phyloP scores from a whole-genome alignment of 1,140 invertebrate genomes.

The Nymphalis io region DNA sequence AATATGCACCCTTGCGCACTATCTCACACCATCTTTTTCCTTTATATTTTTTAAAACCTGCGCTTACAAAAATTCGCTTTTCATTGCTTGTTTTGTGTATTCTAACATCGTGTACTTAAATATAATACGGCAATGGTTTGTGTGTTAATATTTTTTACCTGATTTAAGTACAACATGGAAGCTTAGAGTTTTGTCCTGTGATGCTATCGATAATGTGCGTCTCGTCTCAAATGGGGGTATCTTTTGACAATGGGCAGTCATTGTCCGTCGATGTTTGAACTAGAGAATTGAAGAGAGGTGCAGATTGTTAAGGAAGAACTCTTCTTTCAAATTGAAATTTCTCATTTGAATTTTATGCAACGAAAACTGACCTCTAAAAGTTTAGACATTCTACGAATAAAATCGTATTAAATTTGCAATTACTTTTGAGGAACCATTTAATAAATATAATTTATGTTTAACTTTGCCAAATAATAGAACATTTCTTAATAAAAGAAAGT shows the following conservation, averaged over 20 bases:
- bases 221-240: conserved; percentile 35
- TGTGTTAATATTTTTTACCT: neutral
- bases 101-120: neutral
- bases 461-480: too few species aligned
- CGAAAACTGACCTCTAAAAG: too few species aligned
- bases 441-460: too few species aligned
- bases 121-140: neutral
- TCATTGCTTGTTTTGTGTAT: conserved; percentile 10
- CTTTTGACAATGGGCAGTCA: conserved; percentile 31
- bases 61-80: neutral
- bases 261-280: conserved; percentile 16
- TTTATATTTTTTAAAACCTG: neutral
- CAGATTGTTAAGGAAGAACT: neutral
- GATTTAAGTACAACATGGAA: neutral
- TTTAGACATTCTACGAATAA: too few species aligned
- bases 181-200: conserved; percentile 43
- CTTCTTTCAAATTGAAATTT: neutral
- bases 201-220: conserved; percentile 63
- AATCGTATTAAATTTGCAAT: too few species aligned
- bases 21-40: conserved; percentile 50
- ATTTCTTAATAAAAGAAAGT: too few species aligned
- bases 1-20: conserved; percentile 67
- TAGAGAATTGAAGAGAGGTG: neutral
- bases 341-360: neutral
- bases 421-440: too few species aligned